Conservation (phyloP, 2,888 invertebrate species). For the Cenopis cana region DNA sequence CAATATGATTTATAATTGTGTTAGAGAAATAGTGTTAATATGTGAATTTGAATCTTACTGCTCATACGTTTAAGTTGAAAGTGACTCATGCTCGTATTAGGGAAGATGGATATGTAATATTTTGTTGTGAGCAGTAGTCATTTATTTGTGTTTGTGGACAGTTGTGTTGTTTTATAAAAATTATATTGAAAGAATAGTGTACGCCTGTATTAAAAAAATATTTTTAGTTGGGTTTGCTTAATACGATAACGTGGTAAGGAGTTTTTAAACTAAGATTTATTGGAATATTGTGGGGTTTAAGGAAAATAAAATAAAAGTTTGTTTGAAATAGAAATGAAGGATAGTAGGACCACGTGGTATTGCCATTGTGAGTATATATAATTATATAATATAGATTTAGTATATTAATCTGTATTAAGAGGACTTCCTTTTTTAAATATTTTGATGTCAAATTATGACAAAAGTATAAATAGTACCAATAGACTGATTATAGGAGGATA, state of each 20-base stretch:
- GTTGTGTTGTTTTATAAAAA: conserved; percentile 34
- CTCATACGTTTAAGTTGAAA: background rate
- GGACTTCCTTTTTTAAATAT: too few species aligned
- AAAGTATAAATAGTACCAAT: too few species aligned
- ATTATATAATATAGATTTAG: too few species aligned
- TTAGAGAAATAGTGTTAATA: background rate
- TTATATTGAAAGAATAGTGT: too few species aligned
- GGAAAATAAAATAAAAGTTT: background rate
- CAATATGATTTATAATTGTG: background rate
- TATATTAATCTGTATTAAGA: background rate
- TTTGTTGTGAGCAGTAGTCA: conserved; percentile 42
- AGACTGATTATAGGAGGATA: too few species aligned
- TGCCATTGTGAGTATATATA: conserved; percentile 17
- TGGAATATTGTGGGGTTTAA: background rate
- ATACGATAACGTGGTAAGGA: background rate
- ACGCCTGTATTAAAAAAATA: too few species aligned
- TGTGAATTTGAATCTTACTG: conserved; percentile 1
- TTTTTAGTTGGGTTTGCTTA: conserved; percentile 14
- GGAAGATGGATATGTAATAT: conserved; percentile 43
- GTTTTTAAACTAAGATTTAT: background rate
- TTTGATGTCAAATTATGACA: too few species aligned
- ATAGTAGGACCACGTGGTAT: conserved; percentile 16
- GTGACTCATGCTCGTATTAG: conserved; percentile 10
- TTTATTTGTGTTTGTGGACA: background rate
- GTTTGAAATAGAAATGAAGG: background rate